Evolutionary conservation across 2,113 vertebrate species (phyloP).

Genomic region (Cyprinodon variegatus): DNA sequence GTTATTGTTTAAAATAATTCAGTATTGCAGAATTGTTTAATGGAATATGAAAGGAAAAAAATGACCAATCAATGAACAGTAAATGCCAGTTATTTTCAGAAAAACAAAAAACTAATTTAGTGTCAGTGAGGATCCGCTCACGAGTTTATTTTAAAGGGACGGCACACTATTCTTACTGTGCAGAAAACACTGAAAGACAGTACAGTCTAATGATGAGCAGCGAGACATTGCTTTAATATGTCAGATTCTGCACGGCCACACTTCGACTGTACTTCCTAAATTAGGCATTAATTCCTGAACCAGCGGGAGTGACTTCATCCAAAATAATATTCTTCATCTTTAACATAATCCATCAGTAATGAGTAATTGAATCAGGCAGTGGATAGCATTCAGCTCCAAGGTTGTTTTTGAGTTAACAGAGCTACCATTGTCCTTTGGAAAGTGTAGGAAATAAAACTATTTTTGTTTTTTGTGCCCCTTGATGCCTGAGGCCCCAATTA

Average conservation of each 20-base stretch:
- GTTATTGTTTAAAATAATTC: background rate
- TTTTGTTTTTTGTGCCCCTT: slow-evolving; percentile 2
- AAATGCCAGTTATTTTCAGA: background rate
- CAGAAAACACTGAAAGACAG: slow-evolving; percentile 28
- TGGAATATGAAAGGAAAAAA: background rate
- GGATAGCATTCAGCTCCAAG: slow-evolving; percentile 19
- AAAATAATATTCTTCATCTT: slow-evolving; percentile 20
- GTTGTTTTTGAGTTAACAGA: slow-evolving; percentile 36
- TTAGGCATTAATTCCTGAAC: background rate
- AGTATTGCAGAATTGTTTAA: background rate
- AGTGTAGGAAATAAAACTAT: slow-evolving; percentile 27
- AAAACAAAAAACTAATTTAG: slow-evolving; percentile 17
- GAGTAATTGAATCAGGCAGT: slow-evolving; percentile 15
- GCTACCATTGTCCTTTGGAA: slow-evolving; percentile 20
- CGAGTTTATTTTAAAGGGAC: slow-evolving; percentile 49
- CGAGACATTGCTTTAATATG: background rate
- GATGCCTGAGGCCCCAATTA: slow-evolving; percentile 43
- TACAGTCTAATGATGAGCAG: slow-evolving; percentile 20
- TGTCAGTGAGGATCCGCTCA: slow-evolving; percentile 37
- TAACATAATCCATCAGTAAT: slow-evolving; percentile 47
- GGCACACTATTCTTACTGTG: slow-evolving; percentile 25
- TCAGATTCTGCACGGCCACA: slow-evolving; percentile 30
- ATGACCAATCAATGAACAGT: background rate
- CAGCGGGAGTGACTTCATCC: slow-evolving; percentile 13
- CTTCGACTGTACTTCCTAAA: slow-evolving; percentile 12